Evolutionary conservation across 2,888 invertebrate genomes (phyloP).

Genomic region (Calameuta pallipes): DNA sequence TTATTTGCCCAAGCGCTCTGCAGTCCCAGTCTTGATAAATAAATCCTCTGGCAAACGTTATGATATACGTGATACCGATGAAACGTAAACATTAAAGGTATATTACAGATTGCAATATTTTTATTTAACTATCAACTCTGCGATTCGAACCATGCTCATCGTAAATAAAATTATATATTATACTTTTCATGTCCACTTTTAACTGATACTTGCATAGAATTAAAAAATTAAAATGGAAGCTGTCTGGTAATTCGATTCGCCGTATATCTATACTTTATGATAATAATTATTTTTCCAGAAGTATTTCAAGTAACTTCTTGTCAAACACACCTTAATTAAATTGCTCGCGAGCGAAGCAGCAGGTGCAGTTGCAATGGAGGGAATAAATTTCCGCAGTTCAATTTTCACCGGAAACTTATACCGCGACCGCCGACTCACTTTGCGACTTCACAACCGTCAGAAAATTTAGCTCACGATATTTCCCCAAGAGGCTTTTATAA

Average conservation of each 20-base stretch:
- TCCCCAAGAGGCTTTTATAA: neutral
- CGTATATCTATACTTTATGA: neutral
- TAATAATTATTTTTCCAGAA: neutral
- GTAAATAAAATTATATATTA: neutral
- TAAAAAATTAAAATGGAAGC: neutral
- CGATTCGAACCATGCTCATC: neutral
- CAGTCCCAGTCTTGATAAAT: neutral
- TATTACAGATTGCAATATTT: neutral
- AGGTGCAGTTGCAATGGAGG: neutral
- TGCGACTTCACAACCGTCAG: neutral
- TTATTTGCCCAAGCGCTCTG: neutral
- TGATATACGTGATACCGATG: neutral
- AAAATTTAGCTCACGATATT: neutral
- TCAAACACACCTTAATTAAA: neutral
- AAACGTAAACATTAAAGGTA: neutral
- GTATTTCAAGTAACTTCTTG: neutral
- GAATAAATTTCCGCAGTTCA: neutral
- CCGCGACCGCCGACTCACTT: neutral
- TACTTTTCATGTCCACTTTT: neutral
- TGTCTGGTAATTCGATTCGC: neutral
- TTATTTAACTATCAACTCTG: neutral
- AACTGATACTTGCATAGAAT: neutral
- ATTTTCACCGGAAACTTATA: neutral
- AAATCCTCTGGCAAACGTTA: neutral
- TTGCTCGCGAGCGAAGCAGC: neutral